Evolutionary conservation across 2,797 vertebrate species (phyloP), one percentile per base, ranked within the genome.

Genomic region (Helarctos malayanus): DNA sequence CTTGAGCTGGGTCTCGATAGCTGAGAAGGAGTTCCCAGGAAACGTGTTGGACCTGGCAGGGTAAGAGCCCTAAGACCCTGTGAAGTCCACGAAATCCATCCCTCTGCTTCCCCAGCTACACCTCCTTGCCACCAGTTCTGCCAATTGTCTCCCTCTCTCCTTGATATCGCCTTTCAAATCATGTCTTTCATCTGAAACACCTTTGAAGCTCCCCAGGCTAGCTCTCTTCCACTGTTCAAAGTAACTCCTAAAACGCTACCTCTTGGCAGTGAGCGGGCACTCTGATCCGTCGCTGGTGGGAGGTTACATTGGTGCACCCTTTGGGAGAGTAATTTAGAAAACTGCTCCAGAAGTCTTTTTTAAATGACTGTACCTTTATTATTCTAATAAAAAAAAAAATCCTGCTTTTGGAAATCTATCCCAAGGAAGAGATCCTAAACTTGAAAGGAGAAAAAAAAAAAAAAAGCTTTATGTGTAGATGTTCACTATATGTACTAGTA

Each of bases 221-320:
- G 47, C 59, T 76, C 57, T 89, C 65, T 89, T 81, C 73, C 47
- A 41, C 59, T 57, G 49, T 95, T 89, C 91, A 90, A 73, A 95
- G 94, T 21, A 25, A 68, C 93, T n/a, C 29, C 65, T 16, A 56
- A 45, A 91, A 45, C 0, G 1, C 45, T 29, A 0, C 69, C 49
- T 63, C 49, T 83, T 16, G 12, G 45, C 93, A 35, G 38, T 11
- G 47, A 65, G 21, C 68, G 0, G 16, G 69, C 38, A 2, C 75
- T 61, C 91, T 54, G 89, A 76, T 41, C 93, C 49, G 2, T 29
- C 0, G 1, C n/a, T 7, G 29, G 92, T 21, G 75, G 59, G 91
- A 87, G 75, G 80, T 69, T 52, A 57, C 54, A 79, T 27, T 52
- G 45, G 59, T 59, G 4, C 8, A 16, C 10, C 4, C 47, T 84